Evolutionary conservation across 2,113 vertebrate genomes (phyloP).

Genomic region (Myocastor coypus): DNA sequence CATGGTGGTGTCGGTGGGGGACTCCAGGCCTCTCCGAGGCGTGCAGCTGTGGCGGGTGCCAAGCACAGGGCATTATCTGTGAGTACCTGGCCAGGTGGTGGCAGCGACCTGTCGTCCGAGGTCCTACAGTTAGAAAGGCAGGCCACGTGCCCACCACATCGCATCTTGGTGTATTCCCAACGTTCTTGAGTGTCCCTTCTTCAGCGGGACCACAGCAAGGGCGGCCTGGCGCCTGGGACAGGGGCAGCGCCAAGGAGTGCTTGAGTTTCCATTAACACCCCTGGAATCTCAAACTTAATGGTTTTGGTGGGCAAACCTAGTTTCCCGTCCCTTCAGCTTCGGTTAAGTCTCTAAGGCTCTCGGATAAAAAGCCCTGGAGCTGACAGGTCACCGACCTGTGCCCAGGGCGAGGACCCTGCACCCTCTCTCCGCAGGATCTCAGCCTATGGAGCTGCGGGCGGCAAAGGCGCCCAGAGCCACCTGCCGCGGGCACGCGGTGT

Average conservation of each 20-base stretch:
- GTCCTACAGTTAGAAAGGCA: neutral
- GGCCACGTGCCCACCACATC: neutral
- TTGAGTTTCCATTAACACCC: neutral
- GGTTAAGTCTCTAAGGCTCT: neutral
- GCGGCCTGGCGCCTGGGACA: neutral
- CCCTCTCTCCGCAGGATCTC: slow-evolving; percentile 89
- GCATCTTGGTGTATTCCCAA: neutral
- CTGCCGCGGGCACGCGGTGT: slow-evolving; percentile 89
- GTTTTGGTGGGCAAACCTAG: neutral
- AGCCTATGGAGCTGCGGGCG: slow-evolving; percentile 93
- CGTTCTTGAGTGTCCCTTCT: neutral
- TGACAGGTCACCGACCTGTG: slow-evolving; percentile 72
- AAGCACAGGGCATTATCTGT: slow-evolving; percentile 91
- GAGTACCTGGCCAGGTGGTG: slow-evolving; percentile 63
- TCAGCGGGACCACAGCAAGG: neutral
- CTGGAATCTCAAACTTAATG: neutral
- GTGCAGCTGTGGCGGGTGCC: slow-evolving; percentile 93
- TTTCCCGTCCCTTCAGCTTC: neutral
- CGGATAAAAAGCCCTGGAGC: neutral
- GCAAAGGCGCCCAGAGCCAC: slow-evolving; percentile 95
- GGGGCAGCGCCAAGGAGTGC: neutral
- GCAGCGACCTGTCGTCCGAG: neutral
- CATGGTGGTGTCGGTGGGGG: slow-evolving; percentile 88
- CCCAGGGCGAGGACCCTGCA: slow-evolving; percentile 81
- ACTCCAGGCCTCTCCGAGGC: slow-evolving; percentile 88